phyloP scores from a whole-genome alignment of 1,140 invertebrate species.

The Dendrolimus punctatus region DNA sequence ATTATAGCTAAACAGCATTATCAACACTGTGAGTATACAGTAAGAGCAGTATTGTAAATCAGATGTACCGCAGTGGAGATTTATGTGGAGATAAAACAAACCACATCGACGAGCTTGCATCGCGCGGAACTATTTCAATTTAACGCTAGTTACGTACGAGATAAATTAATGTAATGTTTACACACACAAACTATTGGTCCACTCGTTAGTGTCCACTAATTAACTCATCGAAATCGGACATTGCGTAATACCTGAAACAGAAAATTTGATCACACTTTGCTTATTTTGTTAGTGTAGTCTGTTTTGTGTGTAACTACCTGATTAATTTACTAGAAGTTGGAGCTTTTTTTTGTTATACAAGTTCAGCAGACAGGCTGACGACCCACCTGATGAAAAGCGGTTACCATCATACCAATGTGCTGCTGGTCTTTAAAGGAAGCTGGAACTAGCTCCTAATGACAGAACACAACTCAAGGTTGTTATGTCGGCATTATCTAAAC shows the following conservation, averaged over 20 bases:
- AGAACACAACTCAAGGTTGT: too few relatives aligned
- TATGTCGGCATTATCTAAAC: too few relatives aligned
- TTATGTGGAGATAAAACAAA: slow-evolving; percentile 50
- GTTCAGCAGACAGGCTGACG: too few relatives aligned
- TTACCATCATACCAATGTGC: too few relatives aligned
- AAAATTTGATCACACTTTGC: slow-evolving; percentile 6
- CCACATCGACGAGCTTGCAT: slow-evolving; percentile 30
- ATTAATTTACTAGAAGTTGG: too few relatives aligned
- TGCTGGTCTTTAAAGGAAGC: too few relatives aligned
- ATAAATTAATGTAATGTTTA: slow-evolving; percentile 31
- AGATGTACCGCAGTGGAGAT: slow-evolving; percentile 42
- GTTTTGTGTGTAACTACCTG: too few relatives aligned
- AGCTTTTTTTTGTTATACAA: too few relatives aligned
- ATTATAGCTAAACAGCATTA: slow-evolving; percentile 24
- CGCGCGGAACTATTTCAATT: slow-evolving; percentile 49
- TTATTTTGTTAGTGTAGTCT: not conserved
- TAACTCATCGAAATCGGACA: slow-evolving; percentile 25
- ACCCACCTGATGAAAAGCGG: too few relatives aligned
- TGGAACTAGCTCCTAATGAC: too few relatives aligned
- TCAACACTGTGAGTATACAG: slow-evolving; percentile 29
- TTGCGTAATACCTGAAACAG: slow-evolving; percentile 14
- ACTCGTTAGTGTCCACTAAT: slow-evolving; percentile 36
- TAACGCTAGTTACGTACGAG: slow-evolving; percentile 36
- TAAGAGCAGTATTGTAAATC: slow-evolving; percentile 47
- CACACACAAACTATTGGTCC: slow-evolving; percentile 26